These are phyloP conservation scores for Antechinus stuartii DNA, from an alignment of 2,113 vertebrate species.

Conservation along the genomic window DNA sequence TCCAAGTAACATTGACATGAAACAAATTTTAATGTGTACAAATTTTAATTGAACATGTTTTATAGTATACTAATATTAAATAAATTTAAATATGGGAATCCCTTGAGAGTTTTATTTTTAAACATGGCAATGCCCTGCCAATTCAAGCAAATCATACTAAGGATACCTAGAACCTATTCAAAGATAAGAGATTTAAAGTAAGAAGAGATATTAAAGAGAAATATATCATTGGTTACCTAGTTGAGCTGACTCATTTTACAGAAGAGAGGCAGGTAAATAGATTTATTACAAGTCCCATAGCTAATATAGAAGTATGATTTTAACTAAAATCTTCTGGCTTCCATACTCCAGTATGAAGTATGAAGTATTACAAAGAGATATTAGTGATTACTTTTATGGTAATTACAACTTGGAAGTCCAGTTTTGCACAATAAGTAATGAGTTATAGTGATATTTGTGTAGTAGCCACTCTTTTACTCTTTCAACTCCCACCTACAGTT, in stretches of 20 bases:
- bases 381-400: neutral
- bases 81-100: slow-evolving; percentile 4
- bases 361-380: neutral
- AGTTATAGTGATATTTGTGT: neutral
- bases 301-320: neutral
- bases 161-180: neutral
- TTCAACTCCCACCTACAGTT: neutral
- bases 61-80: slow-evolving; percentile 57
- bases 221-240: neutral
- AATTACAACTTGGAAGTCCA: neutral
- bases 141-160: neutral
- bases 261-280: neutral
- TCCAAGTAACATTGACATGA: slow-evolving; percentile 12
- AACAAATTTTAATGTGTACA: slow-evolving; percentile 41
- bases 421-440: neutral
- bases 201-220: neutral
- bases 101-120: neutral
- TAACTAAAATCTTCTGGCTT: neutral
- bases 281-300: neutral
- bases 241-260: neutral
- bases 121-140: neutral
- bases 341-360: neutral
- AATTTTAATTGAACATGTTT: slow-evolving; percentile 60
- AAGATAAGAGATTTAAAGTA: neutral
- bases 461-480: neutral